phyloP scores from a whole-genome alignment of 2,888 invertebrate genomes.

The Nowickia ferox region DNA sequence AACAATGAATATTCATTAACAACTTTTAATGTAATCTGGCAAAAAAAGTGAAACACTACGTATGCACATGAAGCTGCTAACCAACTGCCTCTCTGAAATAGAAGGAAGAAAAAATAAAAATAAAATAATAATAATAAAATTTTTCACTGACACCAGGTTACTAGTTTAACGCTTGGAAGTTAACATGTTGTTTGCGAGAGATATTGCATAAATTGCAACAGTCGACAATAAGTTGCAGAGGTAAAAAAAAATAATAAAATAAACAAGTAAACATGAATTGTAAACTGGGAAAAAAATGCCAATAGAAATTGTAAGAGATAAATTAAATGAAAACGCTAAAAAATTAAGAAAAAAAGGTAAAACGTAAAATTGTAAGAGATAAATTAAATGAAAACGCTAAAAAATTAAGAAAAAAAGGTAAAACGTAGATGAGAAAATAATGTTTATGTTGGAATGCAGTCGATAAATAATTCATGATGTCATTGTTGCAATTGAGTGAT shows the following conservation, averaged over 20 bases:
- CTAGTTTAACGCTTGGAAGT: slow-evolving; percentile 52
- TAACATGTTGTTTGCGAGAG: slow-evolving; percentile 46
- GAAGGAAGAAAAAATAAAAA: slow-evolving; percentile 38
- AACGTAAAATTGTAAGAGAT: slow-evolving; percentile 52
- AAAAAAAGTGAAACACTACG: slow-evolving; percentile 23
- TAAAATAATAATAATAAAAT: slow-evolving; percentile 39
- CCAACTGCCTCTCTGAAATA: slow-evolving; percentile 9
- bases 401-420: slow-evolving; percentile 7
- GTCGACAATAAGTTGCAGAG: slow-evolving; percentile 10
- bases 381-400: slow-evolving; percentile 52
- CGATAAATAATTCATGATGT: slow-evolving; percentile 66
- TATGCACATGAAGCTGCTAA: neutral
- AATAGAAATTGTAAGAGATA: slow-evolving; percentile 50
- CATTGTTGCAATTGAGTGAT: slow-evolving; percentile 32
- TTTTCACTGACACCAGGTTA: slow-evolving; percentile 65
- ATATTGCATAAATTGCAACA: slow-evolving; percentile 61
- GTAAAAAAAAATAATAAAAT: neutral
- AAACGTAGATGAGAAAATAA: slow-evolving; percentile 23
- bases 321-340: slow-evolving; percentile 50
- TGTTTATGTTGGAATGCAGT: slow-evolving; percentile 50
- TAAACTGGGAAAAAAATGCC: slow-evolving; percentile 24
- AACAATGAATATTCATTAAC: slow-evolving; percentile 70
- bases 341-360: no score
- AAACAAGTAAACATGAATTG: slow-evolving; percentile 57
- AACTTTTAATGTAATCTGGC: slow-evolving; percentile 49